phyloP scores from a whole-genome alignment of 2,888 invertebrate species.

The Eurytoma californica region DNA sequence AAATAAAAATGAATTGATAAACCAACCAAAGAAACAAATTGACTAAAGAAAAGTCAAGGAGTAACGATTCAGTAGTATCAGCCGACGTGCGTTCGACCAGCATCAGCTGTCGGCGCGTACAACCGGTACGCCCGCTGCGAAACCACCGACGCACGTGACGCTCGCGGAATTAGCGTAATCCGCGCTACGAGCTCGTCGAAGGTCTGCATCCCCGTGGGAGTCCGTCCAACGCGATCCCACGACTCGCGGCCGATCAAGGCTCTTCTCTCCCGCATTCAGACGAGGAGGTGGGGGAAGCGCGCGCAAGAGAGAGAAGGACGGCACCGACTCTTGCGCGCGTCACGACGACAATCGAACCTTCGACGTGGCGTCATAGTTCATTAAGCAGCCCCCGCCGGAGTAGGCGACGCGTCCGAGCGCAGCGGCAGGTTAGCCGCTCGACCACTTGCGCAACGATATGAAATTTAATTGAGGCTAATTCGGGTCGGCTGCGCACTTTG shows the following conservation, averaged over 20 bases:
- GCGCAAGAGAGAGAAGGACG: not conserved
- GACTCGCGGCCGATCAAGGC: slow-evolving; percentile 43
- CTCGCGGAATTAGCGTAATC: slow-evolving; percentile 15
- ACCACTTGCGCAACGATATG: slow-evolving; percentile 14
- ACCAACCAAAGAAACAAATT: no score
- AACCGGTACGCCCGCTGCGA: not conserved
- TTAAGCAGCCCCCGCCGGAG: not conserved
- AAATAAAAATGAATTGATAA: no score
- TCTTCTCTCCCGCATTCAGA: not conserved
- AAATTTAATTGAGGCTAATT: slow-evolving; percentile 39
- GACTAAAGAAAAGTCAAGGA: no score
- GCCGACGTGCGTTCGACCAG: not conserved
- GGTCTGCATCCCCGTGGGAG: slow-evolving; percentile 46
- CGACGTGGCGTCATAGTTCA: no score
- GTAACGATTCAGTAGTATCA: not conserved
- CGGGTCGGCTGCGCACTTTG: slow-evolving; percentile 1
- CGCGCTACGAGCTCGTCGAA: slow-evolving; percentile 7
- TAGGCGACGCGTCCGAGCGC: not conserved
- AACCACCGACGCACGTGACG: slow-evolving; percentile 28
- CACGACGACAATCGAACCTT: slow-evolving; percentile 22
- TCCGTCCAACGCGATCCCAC: slow-evolving; percentile 43
- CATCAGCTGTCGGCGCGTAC: not conserved
- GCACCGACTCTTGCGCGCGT: slow-evolving; percentile 12
- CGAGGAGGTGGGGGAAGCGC: not conserved
- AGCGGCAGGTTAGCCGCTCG: not conserved